These are phyloP conservation scores for Colletes collaris DNA, from an alignment of 2,888 invertebrate species.

Conservation along the genomic window DNA sequence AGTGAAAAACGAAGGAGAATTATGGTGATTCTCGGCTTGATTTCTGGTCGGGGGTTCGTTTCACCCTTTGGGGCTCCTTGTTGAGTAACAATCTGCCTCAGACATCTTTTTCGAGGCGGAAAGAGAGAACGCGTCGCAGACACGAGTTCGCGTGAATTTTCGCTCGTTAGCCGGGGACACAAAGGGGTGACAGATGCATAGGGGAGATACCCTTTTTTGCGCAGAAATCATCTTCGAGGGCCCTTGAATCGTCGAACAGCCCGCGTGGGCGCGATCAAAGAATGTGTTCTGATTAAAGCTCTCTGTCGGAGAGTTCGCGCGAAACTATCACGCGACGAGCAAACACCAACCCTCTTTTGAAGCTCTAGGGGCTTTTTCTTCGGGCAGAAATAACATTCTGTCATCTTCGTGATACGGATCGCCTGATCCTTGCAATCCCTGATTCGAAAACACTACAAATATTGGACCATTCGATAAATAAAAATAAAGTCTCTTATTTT, in stretches of 20 bases:
- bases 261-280: slow-evolving; percentile 55
- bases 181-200: slow-evolving; percentile 44
- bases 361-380: slow-evolving; percentile 32
- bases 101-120: slow-evolving; percentile 35
- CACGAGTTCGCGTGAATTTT: slow-evolving; percentile 62
- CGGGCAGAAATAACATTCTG: too few relatives aligned
- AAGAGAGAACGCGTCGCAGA: slow-evolving; percentile 36
- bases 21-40: slow-evolving; percentile 27
- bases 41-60: background rate
- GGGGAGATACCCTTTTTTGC: slow-evolving; percentile 10
- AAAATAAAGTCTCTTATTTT: too few relatives aligned
- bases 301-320: background rate
- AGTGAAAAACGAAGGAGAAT: background rate
- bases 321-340: background rate
- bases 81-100: slow-evolving; percentile 24
- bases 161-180: slow-evolving; percentile 61
- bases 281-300: slow-evolving; percentile 45
- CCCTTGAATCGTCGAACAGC: slow-evolving; percentile 29
- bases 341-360: slow-evolving; percentile 7
- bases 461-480: too few relatives aligned
- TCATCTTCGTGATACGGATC: too few relatives aligned
- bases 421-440: slow-evolving; percentile 4
- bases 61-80: background rate
- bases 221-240: slow-evolving; percentile 51
- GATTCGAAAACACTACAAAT: too few relatives aligned